Base-by-base conservation (phyloP, 2,888 invertebrate species). In the Lasioglossum malachurum region DNA sequence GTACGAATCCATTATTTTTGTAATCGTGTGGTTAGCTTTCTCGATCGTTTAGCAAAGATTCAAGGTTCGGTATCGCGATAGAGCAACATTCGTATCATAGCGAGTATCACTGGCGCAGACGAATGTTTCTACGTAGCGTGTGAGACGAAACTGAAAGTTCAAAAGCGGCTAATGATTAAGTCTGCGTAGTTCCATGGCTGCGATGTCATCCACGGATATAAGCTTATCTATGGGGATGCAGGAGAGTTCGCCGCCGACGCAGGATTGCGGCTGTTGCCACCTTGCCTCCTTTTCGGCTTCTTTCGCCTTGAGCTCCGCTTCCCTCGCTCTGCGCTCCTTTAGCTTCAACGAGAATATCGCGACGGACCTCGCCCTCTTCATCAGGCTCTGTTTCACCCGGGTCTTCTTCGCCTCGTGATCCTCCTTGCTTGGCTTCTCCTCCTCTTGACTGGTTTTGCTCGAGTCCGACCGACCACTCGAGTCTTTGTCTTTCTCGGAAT, bases 271-370 rank as follows among this genome's bases (percentile, higher is more conserved):
- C 93, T 90, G 96, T 87, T 93, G 95, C 94, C 92, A 95, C 95
- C 97, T 97, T 35, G 96, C 96, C 92, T 96, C 96, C 92, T 96
- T 96, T 88, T 96, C 96, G 41, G 96, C 96, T 85, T 96, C 97
- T 84, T 96, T 96, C 46, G 97, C 97, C 83, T 97, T 97, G 79
- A 96, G 95, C 86, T 97, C 97, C 0, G 98, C 98, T 93, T 98
- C 98, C 49, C 98, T 96, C 81, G 98, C 98, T 79, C 98, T 96
- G n/a, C 97, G 96, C 92, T 97, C 97, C 92, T 97, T 97, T 87
- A 98, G 95, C 82, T 98, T 98, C 76, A 98, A 95, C 8, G 98
- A 98, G 95, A 98, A 98, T 93, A 98, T 98, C 8, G 98, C 98
- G 71, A 98, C 98, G 0, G 98, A 98, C 23, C 98, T 96, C 10